Conservation (phyloP, 2,888 invertebrate genomes). For the Erpobdella octoculata region DNA sequence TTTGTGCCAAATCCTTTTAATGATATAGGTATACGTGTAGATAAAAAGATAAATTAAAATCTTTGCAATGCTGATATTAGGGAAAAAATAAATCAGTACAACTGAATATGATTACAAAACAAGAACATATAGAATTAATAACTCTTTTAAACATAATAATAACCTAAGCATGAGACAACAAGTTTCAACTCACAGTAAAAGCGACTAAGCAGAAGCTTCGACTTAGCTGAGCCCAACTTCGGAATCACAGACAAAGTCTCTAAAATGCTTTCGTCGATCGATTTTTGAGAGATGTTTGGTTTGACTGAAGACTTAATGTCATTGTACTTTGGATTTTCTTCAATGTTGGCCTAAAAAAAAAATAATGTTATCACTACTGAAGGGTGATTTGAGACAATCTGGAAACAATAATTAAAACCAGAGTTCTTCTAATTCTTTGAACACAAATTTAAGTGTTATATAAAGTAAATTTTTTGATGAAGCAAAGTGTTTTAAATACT, state of each 20-base stretch:
- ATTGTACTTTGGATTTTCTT: background rate
- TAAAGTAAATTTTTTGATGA: no score
- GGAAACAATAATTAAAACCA: no score
- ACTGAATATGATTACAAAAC: background rate
- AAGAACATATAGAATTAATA: background rate
- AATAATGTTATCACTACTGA: no score
- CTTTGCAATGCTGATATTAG: no score
- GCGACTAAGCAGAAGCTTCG: slow-evolving; percentile 1
- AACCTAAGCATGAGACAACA: background rate
- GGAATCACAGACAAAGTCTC: background rate
- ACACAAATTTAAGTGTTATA: no score
- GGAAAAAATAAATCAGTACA: no score
- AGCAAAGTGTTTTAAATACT: no score
- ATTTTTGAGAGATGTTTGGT: background rate
- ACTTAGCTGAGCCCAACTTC: slow-evolving; percentile 4
- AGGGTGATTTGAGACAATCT: no score
- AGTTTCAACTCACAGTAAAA: background rate
- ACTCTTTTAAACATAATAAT: background rate
- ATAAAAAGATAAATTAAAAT: no score
- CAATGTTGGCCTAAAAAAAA: background rate
- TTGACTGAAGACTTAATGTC: background rate
- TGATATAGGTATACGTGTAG: no score
- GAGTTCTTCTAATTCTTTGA: no score
- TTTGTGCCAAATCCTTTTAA: no score
- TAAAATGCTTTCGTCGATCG: background rate